A percentile compares a stretch with the other conserved stretches of the same genome.
phyloP scores from a whole-genome alignment of 2,888 invertebrate genomes.

The Ceriagrion tenellum region DNA sequence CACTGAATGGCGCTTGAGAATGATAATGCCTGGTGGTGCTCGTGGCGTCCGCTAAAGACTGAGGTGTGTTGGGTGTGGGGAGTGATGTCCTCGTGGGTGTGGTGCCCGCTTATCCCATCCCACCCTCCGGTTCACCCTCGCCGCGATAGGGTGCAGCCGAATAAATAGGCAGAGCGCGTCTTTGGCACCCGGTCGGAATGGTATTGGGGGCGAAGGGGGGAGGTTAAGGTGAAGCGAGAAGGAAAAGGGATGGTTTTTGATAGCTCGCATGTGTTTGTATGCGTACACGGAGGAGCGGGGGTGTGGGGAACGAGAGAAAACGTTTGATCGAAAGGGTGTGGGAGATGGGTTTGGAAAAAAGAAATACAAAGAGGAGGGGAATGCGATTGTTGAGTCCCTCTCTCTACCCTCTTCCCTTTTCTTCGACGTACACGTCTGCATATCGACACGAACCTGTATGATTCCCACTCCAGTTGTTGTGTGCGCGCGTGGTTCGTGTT shows the following conservation, averaged over 20 bases:
- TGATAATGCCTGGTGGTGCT: too few species aligned
- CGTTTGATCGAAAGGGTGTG: neutral
- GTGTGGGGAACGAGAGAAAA: neutral
- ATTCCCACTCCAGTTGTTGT: slow-evolving; percentile 58
- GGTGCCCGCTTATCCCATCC: neutral
- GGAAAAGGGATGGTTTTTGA: slow-evolving; percentile 16
- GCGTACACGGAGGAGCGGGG: neutral
- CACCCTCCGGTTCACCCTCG: neutral
- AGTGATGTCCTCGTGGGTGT: neutral
- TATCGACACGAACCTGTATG: slow-evolving; percentile 57
- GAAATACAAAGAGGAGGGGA: neutral
- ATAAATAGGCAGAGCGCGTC: slow-evolving; percentile 58
- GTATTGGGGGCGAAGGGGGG: slow-evolving; percentile 12
- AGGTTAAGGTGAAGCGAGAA: neutral
- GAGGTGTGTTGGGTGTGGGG: neutral
- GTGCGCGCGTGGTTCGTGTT: slow-evolving; percentile 26
- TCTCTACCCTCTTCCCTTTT: too few species aligned
- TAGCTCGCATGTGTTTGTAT: slow-evolving; percentile 7
- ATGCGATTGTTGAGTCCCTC: neutral
- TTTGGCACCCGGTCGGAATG: slow-evolving; percentile 65
- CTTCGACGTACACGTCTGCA: slow-evolving; percentile 39
- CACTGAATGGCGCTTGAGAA: too few species aligned
- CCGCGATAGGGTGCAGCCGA: slow-evolving; percentile 59
- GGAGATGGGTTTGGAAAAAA: neutral
- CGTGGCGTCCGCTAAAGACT: too few species aligned